These are phyloP conservation scores for Osmerus mordax DNA, from an alignment of 2,113 vertebrate species.

Conservation along the genomic window DNA sequence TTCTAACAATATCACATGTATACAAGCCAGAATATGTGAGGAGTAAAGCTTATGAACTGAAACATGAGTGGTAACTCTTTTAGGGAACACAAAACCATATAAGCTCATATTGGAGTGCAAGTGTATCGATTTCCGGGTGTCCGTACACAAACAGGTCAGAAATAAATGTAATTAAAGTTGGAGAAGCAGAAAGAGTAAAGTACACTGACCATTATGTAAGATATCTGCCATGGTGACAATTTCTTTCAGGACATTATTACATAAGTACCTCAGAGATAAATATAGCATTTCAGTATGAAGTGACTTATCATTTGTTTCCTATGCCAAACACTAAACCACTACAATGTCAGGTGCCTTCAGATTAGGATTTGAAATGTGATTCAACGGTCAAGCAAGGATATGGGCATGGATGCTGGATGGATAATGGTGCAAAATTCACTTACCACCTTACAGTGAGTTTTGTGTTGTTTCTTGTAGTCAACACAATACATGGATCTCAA, in stretches of 20 bases:
- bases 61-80: neutral
- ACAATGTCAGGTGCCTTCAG: conserved; percentile 33
- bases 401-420: conserved; percentile 54
- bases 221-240: neutral
- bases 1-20: no score
- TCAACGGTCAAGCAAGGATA: conserved; percentile 40
- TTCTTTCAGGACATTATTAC: neutral
- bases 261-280: no score
- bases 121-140: conserved; percentile 22
- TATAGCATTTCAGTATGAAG: no score
- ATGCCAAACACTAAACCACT: conserved; percentile 15
- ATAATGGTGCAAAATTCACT: conserved; percentile 34
- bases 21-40: neutral
- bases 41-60: neutral
- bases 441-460: no score
- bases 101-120: conserved; percentile 24
- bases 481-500: conserved; percentile 12
- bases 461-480: conserved; percentile 2
- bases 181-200: neutral
- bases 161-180: conserved; percentile 29
- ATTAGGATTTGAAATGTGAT: conserved; percentile 48
- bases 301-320: conserved; percentile 1
- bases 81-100: conserved; percentile 24
- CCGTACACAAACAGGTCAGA: conserved; percentile 21
- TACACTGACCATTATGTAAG: conserved; percentile 22